Percentiles rank a stretch among this genome's conserved stretches.
These are phyloP conservation scores for Volucella inflata DNA, from an alignment of 2,888 invertebrate species.

Conservation along the genomic window DNA sequence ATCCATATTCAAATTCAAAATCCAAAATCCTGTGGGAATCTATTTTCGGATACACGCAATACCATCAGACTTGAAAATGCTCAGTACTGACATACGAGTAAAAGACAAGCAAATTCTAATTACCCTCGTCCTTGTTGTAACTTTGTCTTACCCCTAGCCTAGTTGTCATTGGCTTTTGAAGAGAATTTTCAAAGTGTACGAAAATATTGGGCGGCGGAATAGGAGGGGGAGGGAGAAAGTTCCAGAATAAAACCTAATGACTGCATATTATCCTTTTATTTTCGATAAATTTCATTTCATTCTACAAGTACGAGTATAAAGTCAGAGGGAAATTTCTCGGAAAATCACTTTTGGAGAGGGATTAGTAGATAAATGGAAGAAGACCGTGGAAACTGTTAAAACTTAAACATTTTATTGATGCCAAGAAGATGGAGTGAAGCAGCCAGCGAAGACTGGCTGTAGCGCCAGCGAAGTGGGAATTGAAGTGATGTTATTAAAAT, in stretches of 20 bases:
- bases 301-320: neutral
- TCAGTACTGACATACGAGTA: neutral
- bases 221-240: neutral
- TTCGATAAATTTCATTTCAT: constrained; percentile 38
- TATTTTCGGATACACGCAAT: constrained; percentile 55
- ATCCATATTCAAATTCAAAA: neutral
- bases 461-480: neutral
- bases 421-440: too few species aligned
- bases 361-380: too few species aligned
- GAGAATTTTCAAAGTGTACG: neutral
- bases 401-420: neutral
- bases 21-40: constrained; percentile 44
- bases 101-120: neutral
- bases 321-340: constrained; percentile 26
- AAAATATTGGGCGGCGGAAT: neutral
- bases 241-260: constrained; percentile 42
- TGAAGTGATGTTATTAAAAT: constrained; percentile 61
- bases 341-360: constrained; percentile 4
- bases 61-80: neutral
- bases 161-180: constrained; percentile 5
- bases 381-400: neutral
- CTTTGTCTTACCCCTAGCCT: neutral
- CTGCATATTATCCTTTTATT: constrained; percentile 48
- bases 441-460: neutral
- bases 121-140: neutral